Conservation (phyloP, 2,888 invertebrate species). For the Andrena flavipes region DNA sequence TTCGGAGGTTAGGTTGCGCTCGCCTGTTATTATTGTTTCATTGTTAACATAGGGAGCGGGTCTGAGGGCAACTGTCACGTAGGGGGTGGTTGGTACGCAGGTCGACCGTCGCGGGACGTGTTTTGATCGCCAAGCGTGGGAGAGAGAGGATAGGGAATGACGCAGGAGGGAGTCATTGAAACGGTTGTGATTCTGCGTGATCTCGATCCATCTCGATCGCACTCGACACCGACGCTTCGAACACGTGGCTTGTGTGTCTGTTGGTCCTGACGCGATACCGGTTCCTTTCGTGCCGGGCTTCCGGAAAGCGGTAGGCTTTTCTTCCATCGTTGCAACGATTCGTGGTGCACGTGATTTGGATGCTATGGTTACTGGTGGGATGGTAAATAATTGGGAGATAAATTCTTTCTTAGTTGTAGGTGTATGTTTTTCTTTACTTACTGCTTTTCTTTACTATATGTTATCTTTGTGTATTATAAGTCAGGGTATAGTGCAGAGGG, state of each 20-base stretch:
- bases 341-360: not conserved
- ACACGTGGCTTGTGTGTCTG: conserved; percentile 45
- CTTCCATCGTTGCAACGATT: not conserved
- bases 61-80: not conserved
- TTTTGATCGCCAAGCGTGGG: not conserved
- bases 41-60: not conserved
- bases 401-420: not conserved
- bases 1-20: not conserved
- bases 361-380: not conserved
- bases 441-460: too few relatives aligned
- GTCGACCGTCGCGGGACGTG: not conserved
- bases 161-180: not conserved
- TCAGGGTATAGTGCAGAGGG: too few relatives aligned
- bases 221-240: not conserved
- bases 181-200: not conserved
- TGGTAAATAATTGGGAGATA: not conserved
- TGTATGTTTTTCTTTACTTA: too few relatives aligned
- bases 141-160: not conserved
- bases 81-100: not conserved
- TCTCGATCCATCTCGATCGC: not conserved
- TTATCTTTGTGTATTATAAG: too few relatives aligned
- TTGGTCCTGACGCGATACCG: conserved; percentile 15
- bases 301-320: not conserved
- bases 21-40: not conserved
- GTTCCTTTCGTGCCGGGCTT: not conserved